These are phyloP conservation scores for Hemibagrus wyckioides DNA, from an alignment of 2,113 vertebrate species.

Conservation along the genomic window DNA sequence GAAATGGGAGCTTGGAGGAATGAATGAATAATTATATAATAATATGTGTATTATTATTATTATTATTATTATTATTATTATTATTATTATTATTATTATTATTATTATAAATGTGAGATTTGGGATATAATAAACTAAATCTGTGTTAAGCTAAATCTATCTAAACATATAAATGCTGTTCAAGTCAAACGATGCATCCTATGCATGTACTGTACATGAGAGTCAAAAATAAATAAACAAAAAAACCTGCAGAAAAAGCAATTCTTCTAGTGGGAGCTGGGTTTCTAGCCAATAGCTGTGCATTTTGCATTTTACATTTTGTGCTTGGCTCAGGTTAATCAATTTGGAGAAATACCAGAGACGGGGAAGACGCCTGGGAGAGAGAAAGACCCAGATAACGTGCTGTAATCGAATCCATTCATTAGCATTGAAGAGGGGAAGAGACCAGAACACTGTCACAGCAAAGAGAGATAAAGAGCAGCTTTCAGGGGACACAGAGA, in stretches of 20 bases:
- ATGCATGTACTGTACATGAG: not conserved
- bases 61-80: no score
- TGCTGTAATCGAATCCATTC: constrained; percentile 30
- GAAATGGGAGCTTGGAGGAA: not conserved
- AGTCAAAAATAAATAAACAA: not conserved
- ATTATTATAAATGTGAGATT: not conserved
- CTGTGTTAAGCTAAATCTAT: no score
- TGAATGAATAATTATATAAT: not conserved
- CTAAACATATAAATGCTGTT: not conserved
- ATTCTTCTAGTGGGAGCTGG: not conserved
- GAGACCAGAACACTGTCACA: constrained; percentile 24
- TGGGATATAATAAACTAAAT: not conserved
- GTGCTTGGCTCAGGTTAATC: constrained; percentile 12
- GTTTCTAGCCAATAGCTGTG: not conserved
- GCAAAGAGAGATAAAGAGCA: constrained; percentile 41
- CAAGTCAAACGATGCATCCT: no score
- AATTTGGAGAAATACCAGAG: constrained; percentile 5
- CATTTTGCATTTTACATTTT: constrained; percentile 16
- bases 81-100: no score
- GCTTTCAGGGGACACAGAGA: not conserved
- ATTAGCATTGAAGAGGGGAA: constrained; percentile 35
- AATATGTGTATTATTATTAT: no score
- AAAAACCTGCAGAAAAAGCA: not conserved
- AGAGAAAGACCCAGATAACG: constrained; percentile 30
- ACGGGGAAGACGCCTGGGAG: not conserved